These are phyloP conservation scores for Zaprionus ornatus DNA, from an alignment of 1,140 invertebrate species.

Conservation along the genomic window DNA sequence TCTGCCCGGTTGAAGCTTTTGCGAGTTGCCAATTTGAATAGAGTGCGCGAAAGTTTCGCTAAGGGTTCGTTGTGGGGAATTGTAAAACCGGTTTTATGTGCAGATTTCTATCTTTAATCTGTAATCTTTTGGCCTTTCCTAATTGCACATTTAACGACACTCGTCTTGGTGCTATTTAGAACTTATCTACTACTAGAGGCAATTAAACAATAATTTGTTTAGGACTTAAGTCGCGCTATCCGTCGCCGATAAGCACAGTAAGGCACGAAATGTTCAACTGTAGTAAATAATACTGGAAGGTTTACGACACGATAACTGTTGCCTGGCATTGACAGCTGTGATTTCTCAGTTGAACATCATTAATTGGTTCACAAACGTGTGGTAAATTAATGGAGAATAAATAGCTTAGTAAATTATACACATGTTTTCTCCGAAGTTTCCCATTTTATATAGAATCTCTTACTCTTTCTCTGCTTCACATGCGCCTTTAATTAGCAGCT, in stretches of 20 bases:
- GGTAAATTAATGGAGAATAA: neutral
- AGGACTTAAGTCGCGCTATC: neutral
- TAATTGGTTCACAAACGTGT: neutral
- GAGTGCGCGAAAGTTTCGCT: too few relatives aligned
- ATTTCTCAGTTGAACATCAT: neutral
- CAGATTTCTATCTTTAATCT: too few relatives aligned
- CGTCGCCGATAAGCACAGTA: neutral
- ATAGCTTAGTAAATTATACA: neutral
- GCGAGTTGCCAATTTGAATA: too few relatives aligned
- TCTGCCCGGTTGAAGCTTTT: too few relatives aligned
- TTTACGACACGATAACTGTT: constrained; percentile 28
- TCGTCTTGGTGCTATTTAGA: neutral
- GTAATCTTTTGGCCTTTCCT: too few relatives aligned
- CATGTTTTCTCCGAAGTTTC: neutral
- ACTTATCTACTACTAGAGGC: neutral
- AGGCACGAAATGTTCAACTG: neutral
- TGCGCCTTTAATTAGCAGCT: constrained; percentile 7
- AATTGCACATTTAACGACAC: neutral
- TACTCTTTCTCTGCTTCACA: neutral
- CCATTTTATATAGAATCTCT: neutral
- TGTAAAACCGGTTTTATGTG: neutral
- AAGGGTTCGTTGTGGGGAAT: neutral
- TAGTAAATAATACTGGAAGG: constrained; percentile 9
- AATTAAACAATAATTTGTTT: neutral
- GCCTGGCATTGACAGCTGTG: constrained; percentile 3